A percentile compares a stretch with the other conserved stretches of the same genome.
Evolutionary conservation across 1,140 invertebrate genomes (phyloP).

Genomic region (Eubasilissa regina): DNA sequence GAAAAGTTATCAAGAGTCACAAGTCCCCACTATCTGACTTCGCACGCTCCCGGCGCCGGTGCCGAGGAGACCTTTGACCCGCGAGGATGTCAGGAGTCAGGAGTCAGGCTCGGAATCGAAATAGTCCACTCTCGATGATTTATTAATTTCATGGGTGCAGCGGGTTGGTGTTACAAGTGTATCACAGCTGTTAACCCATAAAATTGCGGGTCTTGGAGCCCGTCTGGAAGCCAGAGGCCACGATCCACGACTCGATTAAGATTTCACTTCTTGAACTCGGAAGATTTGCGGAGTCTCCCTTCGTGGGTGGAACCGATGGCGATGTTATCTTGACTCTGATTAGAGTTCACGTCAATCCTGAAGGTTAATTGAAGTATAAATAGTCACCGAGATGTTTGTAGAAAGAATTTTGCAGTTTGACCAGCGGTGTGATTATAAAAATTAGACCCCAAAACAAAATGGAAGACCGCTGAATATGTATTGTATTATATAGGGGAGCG

Average conservation of each 20-base stretch:
- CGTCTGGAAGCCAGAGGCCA: slow-evolving; percentile 38
- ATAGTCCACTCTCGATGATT: slow-evolving; percentile 45
- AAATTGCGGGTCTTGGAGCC: slow-evolving; percentile 52
- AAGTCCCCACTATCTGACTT: background rate
- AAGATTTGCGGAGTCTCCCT: background rate
- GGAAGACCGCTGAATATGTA: no score
- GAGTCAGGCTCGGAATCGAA: slow-evolving; percentile 48
- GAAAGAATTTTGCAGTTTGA: no score
- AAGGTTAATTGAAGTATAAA: no score
- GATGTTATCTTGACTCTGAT: no score
- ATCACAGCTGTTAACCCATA: slow-evolving; percentile 57
- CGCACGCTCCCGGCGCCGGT: background rate
- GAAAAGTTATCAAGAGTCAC: slow-evolving; percentile 2
- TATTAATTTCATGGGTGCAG: slow-evolving; percentile 48
- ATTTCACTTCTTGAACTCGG: slow-evolving; percentile 7
- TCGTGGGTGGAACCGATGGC: background rate
- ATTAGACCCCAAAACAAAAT: no score
- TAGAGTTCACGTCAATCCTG: no score
- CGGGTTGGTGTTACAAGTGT: slow-evolving; percentile 46
- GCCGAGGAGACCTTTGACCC: slow-evolving; percentile 44
- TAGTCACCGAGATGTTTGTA: no score
- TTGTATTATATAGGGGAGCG: no score
- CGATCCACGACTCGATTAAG: slow-evolving; percentile 36
- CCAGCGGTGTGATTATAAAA: no score
- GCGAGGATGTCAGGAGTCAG: slow-evolving; percentile 45